Conservation (phyloP, 2,113 vertebrate genomes). For the Arizona elegans region DNA sequence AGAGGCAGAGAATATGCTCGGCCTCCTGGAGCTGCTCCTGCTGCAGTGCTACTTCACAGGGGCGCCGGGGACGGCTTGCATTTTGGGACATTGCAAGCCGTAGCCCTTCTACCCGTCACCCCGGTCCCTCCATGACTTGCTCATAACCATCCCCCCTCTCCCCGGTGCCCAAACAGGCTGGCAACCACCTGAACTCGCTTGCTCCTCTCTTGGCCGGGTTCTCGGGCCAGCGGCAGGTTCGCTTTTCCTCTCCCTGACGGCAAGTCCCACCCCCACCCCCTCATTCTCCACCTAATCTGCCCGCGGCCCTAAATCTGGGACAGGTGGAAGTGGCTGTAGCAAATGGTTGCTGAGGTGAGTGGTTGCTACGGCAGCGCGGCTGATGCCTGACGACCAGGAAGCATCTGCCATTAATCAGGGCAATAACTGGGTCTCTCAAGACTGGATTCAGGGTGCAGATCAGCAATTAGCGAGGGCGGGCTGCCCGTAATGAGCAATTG, state of each 20-base stretch:
- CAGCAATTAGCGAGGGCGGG: conserved; percentile 28
- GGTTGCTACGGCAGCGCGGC: conserved; percentile 27
- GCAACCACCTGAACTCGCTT: background rate
- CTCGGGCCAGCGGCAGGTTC: background rate
- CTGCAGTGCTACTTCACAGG: background rate
- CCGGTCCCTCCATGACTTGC: background rate
- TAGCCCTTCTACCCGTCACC: background rate
- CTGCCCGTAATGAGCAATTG: conserved; percentile 21
- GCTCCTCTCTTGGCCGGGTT: background rate
- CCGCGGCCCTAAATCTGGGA: conserved; percentile 19
- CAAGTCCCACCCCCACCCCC: background rate
- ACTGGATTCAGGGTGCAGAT: conserved; percentile 28
- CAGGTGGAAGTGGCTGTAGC: conserved; percentile 24
- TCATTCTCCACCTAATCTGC: background rate
- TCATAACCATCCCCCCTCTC: background rate
- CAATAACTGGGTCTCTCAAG: conserved; percentile 35
- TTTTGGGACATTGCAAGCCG: background rate
- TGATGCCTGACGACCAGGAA: conserved; percentile 30
- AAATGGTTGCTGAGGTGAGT: conserved; percentile 32
- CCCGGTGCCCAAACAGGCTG: background rate
- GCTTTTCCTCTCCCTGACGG: no score
- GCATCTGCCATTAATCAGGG: conserved; percentile 36
- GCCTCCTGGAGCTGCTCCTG: conserved; percentile 6
- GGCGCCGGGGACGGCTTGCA: no score
- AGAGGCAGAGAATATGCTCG: background rate